Conservation (phyloP, 1,140 invertebrate species). For the Stegodyphus dumicola region DNA sequence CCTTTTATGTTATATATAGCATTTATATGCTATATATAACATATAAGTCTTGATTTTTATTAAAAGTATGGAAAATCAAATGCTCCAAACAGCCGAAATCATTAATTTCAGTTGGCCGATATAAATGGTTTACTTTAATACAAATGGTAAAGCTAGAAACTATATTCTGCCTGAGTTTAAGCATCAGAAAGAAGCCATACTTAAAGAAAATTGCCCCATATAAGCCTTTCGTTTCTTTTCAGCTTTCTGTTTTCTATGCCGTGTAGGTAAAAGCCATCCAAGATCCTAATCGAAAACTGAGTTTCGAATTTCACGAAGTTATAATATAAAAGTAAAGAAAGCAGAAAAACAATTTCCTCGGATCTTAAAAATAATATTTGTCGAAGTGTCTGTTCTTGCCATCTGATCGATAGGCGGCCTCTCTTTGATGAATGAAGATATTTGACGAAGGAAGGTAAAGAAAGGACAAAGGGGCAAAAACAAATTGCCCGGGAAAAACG, state of each 20-base stretch:
- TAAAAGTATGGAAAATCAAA: too few relatives aligned
- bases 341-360: conserved; percentile 32
- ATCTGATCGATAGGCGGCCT: conserved; percentile 51
- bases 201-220: neutral
- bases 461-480: conserved; percentile 60
- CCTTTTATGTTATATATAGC: too few relatives aligned
- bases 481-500: conserved; percentile 53
- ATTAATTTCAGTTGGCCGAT: neutral
- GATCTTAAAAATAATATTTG: conserved; percentile 47
- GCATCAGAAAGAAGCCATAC: neutral
- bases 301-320: conserved; percentile 21
- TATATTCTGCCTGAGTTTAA: neutral
- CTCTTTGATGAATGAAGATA: conserved; percentile 58
- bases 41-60: too few relatives aligned
- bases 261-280: neutral
- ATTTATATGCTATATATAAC: too few relatives aligned
- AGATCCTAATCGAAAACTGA: conserved; percentile 24
- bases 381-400: conserved; percentile 35
- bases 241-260: neutral
- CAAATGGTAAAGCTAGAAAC: neutral
- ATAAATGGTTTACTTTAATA: neutral
- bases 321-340: conserved; percentile 1
- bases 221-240: neutral
- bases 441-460: conserved; percentile 55
- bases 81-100: neutral